Evolutionary conservation across 2,888 invertebrate species (phyloP).

Genomic region (Synergus itoensis): DNA sequence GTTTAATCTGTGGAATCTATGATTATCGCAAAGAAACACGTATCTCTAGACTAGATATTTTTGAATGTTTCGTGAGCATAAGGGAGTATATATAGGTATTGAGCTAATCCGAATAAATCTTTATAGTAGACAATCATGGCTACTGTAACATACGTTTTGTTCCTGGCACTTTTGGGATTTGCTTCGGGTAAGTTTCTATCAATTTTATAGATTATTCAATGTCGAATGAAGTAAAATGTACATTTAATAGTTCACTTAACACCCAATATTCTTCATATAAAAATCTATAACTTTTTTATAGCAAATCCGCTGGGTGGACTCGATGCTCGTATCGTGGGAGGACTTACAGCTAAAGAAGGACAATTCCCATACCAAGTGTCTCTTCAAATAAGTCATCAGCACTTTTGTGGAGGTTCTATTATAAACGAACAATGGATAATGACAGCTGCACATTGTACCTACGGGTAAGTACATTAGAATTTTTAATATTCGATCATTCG

Average conservation of each 20-base stretch:
- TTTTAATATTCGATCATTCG: no score
- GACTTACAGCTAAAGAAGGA: neutral
- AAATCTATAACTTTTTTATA: neutral
- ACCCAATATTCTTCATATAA: neutral
- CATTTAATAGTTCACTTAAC: neutral
- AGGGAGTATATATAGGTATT: neutral
- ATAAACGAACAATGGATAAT: constrained; percentile 12
- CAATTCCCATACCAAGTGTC: constrained; percentile 22
- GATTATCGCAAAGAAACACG: no score
- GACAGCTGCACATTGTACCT: constrained; percentile 7
- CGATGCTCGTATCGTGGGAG: neutral
- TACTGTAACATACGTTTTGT: neutral
- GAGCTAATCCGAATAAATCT: neutral
- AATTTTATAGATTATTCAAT: neutral
- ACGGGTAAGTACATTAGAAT: neutral
- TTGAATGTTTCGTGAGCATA: neutral
- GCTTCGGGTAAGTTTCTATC: neutral
- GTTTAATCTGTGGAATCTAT: no score
- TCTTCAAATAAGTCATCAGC: neutral
- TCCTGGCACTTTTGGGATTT: neutral
- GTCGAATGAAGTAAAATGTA: neutral
- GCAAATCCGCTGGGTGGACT: neutral
- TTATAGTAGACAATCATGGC: neutral
- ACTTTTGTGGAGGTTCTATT: constrained; percentile 13
- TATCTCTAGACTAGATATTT: no score